phyloP scores from a whole-genome alignment of 2,113 vertebrate species.

The Bubalus kerabau region DNA sequence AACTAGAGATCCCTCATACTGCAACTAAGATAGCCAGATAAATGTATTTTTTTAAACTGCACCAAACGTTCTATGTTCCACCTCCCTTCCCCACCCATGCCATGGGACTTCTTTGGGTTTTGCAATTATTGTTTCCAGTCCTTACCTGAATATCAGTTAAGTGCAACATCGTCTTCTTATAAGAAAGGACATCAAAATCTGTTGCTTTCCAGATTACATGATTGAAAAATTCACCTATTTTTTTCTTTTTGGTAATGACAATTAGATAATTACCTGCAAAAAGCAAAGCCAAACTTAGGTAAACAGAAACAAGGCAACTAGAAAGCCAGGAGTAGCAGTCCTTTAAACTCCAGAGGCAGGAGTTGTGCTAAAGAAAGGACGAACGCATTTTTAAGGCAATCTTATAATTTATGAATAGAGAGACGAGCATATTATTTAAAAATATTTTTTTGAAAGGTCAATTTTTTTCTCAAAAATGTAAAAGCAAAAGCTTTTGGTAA shows the following conservation, averaged over 20 bases:
- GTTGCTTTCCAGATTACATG: slow-evolving; percentile 93
- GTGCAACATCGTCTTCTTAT: slow-evolving; percentile 96
- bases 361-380: not conserved
- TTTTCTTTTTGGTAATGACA: slow-evolving; percentile 94
- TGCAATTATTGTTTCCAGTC: not conserved
- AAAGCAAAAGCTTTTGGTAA: not conserved
- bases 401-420: not conserved
- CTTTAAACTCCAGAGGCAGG: not conserved
- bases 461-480: not conserved
- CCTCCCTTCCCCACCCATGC: not conserved
- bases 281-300: not conserved
- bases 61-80: not conserved
- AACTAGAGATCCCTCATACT: not conserved
- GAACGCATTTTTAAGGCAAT: not conserved
- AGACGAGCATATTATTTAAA: not conserved
- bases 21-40: not conserved
- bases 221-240: slow-evolving; percentile 92
- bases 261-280: slow-evolving; percentile 92
- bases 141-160: slow-evolving; percentile 96
- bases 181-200: slow-evolving; percentile 95
- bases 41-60: not conserved
- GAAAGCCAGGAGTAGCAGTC: not conserved
- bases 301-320: not conserved
- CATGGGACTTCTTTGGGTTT: not conserved
- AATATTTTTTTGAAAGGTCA: not conserved